Conservation (phyloP, 2,113 vertebrate species). For the Perca flavescens region DNA sequence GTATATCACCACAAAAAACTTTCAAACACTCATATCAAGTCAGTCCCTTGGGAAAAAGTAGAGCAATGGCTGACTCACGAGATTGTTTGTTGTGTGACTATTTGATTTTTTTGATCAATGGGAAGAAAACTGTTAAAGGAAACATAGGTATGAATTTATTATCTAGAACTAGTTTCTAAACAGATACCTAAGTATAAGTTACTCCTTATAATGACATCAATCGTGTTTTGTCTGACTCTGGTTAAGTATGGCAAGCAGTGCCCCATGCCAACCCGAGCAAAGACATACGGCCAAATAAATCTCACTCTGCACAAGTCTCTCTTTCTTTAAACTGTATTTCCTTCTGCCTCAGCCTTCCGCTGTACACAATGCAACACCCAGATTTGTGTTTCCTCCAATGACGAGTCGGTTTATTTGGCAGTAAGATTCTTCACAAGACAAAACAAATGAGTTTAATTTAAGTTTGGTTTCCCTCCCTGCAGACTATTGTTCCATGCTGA, state of each 20-base stretch:
- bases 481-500: not conserved
- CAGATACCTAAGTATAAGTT: not conserved
- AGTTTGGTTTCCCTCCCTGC: not conserved
- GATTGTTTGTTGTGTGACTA: not conserved
- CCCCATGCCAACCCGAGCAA: not conserved
- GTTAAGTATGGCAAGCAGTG: not conserved
- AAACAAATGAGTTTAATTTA: not conserved
- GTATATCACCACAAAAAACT: not conserved
- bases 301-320: slow-evolving; percentile 8
- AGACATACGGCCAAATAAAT: slow-evolving; percentile 46
- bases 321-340: slow-evolving; percentile 22
- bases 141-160: not conserved
- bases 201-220: not conserved
- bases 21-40: not conserved
- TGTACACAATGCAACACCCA: slow-evolving; percentile 3
- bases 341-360: slow-evolving; percentile 15
- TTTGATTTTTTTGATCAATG: not conserved
- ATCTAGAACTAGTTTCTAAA: not conserved
- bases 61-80: not conserved
- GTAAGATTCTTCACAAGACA: not conserved
- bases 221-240: slow-evolving; percentile 12
- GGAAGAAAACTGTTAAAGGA: not conserved
- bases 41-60: not conserved
- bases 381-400: not conserved
- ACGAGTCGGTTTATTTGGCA: not conserved